Percentiles rank a stretch among this genome's conserved stretches.
These are phyloP conservation scores for Syrrhaptes paradoxus DNA, from an alignment of 2,113 vertebrate species.

Conservation along the genomic window DNA sequence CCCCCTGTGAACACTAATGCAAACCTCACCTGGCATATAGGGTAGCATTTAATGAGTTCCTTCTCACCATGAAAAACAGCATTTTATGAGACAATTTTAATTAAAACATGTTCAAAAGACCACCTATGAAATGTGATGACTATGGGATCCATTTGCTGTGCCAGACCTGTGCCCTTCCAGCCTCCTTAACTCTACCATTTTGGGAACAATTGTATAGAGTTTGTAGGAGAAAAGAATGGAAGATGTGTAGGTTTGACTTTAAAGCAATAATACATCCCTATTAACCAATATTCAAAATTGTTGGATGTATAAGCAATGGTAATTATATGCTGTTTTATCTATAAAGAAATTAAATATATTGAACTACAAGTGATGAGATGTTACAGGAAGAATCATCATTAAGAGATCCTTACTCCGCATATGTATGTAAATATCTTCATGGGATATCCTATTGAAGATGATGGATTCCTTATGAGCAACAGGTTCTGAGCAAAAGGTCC, in stretches of 20 bases:
- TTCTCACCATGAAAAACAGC: constrained; percentile 63
- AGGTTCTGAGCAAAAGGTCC: background rate
- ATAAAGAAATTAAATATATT: background rate
- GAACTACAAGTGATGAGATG: background rate
- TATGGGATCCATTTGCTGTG: background rate
- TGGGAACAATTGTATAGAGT: background rate
- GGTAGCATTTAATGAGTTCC: constrained; percentile 62
- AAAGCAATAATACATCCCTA: background rate
- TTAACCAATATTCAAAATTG: background rate
- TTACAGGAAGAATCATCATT: background rate
- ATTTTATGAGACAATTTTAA: constrained; percentile 61
- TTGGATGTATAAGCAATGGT: background rate
- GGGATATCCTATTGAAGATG: background rate
- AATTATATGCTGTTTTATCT: background rate
- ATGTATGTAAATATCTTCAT: background rate
- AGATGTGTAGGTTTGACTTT: background rate
- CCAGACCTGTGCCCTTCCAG: background rate
- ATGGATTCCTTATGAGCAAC: constrained; percentile 13
- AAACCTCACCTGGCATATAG: constrained; percentile 57
- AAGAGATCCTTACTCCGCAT: background rate
- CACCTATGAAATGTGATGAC: constrained; percentile 32
- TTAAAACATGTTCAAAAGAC: constrained; percentile 56
- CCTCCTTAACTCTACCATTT: background rate
- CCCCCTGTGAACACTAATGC: constrained; percentile 15
- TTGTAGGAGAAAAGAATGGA: background rate